Evolutionary conservation across 1,140 invertebrate species (phyloP).

Genomic region (Scaptomyza montana): DNA sequence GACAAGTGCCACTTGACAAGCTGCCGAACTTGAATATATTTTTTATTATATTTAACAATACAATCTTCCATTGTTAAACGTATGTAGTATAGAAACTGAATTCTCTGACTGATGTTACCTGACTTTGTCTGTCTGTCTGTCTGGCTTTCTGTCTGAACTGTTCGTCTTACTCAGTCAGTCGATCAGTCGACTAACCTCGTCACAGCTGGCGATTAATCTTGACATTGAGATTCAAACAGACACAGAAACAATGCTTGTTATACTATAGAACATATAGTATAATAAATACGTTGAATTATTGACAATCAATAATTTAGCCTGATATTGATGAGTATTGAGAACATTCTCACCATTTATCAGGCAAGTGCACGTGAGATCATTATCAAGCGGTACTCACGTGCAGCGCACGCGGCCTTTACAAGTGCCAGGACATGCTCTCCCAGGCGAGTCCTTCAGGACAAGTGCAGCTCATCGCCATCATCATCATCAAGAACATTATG

Average conservation of each 20-base stretch:
- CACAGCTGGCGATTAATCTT: constrained; percentile 81
- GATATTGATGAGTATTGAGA: constrained; percentile 24
- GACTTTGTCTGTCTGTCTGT: constrained; percentile 31
- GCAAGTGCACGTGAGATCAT: constrained; percentile 66
- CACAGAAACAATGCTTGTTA: constrained; percentile 22
- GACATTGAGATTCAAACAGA: constrained; percentile 64
- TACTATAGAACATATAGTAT: constrained; percentile 34
- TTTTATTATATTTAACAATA: constrained; percentile 53
- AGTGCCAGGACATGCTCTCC: constrained; percentile 54
- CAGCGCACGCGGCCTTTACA: constrained; percentile 69
- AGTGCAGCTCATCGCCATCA: constrained; percentile 63
- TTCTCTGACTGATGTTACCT: constrained; percentile 32
- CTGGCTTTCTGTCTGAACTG: constrained; percentile 8
- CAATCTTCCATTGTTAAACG: constrained; percentile 70
- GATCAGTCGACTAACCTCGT: constrained; percentile 61
- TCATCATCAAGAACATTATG: constrained; percentile 42
- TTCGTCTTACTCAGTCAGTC: constrained; percentile 22
- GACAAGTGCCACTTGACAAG: constrained; percentile 82
- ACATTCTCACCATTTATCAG: constrained; percentile 48
- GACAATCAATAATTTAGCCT: constrained; percentile 70
- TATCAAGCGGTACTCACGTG: constrained; percentile 67
- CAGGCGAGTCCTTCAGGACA: constrained; percentile 62
- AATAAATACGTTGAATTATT: constrained; percentile 54
- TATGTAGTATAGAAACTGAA: constrained; percentile 44
- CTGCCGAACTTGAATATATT: constrained; percentile 79